A percentile compares a stretch with the other conserved stretches of the same genome.
phyloP scores from a whole-genome alignment of 2,797 vertebrate species.

The Darevskia mixta region DNA sequence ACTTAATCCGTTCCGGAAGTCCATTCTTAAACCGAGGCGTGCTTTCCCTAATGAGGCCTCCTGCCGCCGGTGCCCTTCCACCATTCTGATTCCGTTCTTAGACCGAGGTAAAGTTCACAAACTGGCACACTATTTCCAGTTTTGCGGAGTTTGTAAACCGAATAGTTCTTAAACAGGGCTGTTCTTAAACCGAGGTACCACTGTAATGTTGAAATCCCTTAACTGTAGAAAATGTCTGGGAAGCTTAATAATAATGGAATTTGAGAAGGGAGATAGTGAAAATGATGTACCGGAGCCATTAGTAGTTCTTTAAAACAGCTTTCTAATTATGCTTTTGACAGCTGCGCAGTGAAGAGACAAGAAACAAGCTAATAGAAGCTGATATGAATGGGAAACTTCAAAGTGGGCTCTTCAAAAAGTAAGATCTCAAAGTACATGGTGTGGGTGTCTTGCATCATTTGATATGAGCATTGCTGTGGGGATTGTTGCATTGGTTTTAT shows the following conservation, averaged over 20 bases:
- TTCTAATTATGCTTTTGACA: constrained; percentile 51
- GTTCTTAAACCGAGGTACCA: too few species aligned
- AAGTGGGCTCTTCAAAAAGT: constrained; percentile 77
- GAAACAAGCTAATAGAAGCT: constrained; percentile 79
- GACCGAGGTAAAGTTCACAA: too few species aligned
- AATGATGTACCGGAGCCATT: not conserved
- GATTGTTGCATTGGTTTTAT: not conserved
- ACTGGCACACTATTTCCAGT: too few species aligned
- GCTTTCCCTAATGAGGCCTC: too few species aligned
- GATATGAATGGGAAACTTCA: constrained; percentile 78
- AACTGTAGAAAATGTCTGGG: not conserved
- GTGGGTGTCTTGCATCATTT: not conserved
- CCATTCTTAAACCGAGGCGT: too few species aligned
- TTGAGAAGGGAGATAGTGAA: not conserved
- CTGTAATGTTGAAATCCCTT: not conserved
- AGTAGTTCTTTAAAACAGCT: not conserved
- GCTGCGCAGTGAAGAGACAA: constrained; percentile 81
- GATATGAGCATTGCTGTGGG: not conserved
- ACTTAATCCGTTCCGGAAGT: too few species aligned
- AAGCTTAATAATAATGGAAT: not conserved
- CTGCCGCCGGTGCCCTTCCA: too few species aligned
- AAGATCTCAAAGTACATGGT: constrained; percentile 42
- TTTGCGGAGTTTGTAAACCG: too few species aligned
- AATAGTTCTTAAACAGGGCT: too few species aligned
- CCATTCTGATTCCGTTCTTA: too few species aligned